Evolutionary conservation across 2,797 vertebrate species (phyloP).

Genomic region (Lerista edwardsae): DNA sequence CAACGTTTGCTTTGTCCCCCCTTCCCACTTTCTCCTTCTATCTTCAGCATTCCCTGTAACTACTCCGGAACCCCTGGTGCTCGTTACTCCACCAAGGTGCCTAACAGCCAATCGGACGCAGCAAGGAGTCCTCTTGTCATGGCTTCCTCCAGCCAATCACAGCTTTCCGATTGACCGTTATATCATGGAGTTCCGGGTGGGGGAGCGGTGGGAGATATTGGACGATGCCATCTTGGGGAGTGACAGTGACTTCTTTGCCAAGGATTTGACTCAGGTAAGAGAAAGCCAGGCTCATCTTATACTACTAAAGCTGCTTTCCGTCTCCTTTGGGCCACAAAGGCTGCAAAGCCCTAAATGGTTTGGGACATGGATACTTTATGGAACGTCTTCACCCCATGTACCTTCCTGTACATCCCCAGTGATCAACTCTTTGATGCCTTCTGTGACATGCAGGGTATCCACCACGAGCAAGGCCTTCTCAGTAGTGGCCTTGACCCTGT

Average conservation of each 20-base stretch:
- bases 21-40: slow-evolving; percentile 19
- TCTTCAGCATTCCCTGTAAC: slow-evolving; percentile 92
- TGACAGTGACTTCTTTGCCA: slow-evolving; percentile 92
- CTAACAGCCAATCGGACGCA: slow-evolving; percentile 99
- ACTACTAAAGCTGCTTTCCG: not conserved
- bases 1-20: not conserved
- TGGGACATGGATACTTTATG: no score
- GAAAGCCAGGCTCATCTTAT: no score
- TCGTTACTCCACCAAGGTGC: slow-evolving; percentile 99
- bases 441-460: no score
- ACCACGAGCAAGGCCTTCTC: no score
- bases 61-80: slow-evolving; percentile 99
- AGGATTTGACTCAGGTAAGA: slow-evolving; percentile 94
- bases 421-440: no score
- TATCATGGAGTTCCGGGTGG: slow-evolving; percentile 95
- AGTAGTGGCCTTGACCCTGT: no score
- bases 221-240: slow-evolving; percentile 91
- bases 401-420: no score
- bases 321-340: not conserved
- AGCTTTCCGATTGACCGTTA: slow-evolving; percentile 94
- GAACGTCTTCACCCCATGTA: no score
- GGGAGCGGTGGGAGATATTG: slow-evolving; percentile 95
- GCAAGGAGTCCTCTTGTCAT: slow-evolving; percentile 97
- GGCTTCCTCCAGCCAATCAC: slow-evolving; percentile 98
- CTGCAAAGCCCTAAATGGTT: not conserved